Percentiles rank a stretch among this genome's conserved stretches.
These are phyloP conservation scores for Agonopterix arenella DNA, from an alignment of 2,888 invertebrate species.

Conservation along the genomic window DNA sequence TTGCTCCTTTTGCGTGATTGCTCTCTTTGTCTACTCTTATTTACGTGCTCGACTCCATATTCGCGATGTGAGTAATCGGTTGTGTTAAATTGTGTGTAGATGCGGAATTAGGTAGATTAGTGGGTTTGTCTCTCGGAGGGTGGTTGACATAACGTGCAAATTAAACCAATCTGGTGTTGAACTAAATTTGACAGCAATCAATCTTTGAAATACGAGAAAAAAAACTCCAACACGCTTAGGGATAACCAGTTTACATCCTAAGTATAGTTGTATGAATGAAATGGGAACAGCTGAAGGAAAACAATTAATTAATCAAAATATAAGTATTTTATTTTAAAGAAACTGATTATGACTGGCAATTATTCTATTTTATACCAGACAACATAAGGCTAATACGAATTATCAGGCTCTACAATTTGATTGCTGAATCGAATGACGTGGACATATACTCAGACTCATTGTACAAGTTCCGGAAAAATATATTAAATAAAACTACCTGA, in stretches of 20 bases:
- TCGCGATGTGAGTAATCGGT: conserved; percentile 30
- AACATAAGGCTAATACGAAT: too few species aligned
- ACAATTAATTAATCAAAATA: too few species aligned
- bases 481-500: too few species aligned
- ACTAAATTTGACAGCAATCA: background rate
- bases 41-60: conserved; percentile 56
- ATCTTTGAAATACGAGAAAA: background rate
- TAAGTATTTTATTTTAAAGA: too few species aligned
- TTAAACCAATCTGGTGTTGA: background rate
- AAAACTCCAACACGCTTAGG: background rate
- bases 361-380: too few species aligned
- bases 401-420: too few species aligned
- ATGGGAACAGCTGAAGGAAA: too few species aligned
- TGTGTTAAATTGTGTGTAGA: conserved; percentile 18
- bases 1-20: conserved; percentile 54
- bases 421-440: too few species aligned
- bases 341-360: too few species aligned
- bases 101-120: conserved; percentile 12
- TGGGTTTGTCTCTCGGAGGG: background rate
- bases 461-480: too few species aligned
- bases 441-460: too few species aligned
- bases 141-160: background rate
- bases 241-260: background rate
- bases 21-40: conserved; percentile 71
- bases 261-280: background rate